Conservation (phyloP, 2,888 invertebrate species). For the Oxystoma pomonae region DNA sequence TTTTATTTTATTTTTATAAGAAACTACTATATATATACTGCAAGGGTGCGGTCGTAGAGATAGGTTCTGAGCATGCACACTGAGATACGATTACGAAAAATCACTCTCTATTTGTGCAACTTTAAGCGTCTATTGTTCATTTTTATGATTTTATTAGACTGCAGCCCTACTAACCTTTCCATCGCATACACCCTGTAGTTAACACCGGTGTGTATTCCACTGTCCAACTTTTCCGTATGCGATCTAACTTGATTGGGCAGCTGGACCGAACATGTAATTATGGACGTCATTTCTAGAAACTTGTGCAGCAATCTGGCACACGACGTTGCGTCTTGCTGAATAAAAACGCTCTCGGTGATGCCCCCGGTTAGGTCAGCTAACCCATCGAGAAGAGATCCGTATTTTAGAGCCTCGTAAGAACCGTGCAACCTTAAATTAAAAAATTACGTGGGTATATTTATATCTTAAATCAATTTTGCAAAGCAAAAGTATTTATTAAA, state of each 20-base stretch:
- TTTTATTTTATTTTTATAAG: too few relatives aligned
- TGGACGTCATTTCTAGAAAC: slow-evolving; percentile 76
- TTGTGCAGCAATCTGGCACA: slow-evolving; percentile 62
- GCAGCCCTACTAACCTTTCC: slow-evolving; percentile 60
- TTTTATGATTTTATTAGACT: too few relatives aligned
- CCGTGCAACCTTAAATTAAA: slow-evolving; percentile 69
- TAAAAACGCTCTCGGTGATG: slow-evolving; percentile 77
- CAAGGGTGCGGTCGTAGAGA: too few relatives aligned
- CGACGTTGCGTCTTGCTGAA: slow-evolving; percentile 65
- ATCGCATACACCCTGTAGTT: slow-evolving; percentile 75
- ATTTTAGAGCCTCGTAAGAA: slow-evolving; percentile 89
- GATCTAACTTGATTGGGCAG: slow-evolving; percentile 47
- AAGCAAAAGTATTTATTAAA: too few relatives aligned
- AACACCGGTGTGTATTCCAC: slow-evolving; percentile 67
- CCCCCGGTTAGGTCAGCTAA: slow-evolving; percentile 86
- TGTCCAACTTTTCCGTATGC: slow-evolving; percentile 57
- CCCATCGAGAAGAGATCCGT: slow-evolving; percentile 84
- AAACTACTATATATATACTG: too few relatives aligned
- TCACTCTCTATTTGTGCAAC: too few relatives aligned
- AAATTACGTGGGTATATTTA: too few relatives aligned
- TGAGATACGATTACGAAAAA: too few relatives aligned
- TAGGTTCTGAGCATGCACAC: too few relatives aligned
- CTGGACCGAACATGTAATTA: slow-evolving; percentile 74
- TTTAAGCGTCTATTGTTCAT: too few relatives aligned
- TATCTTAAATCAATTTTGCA: too few relatives aligned